Conservation (phyloP, 2,113 vertebrate species). For the Neomonachus schauinslandi region DNA sequence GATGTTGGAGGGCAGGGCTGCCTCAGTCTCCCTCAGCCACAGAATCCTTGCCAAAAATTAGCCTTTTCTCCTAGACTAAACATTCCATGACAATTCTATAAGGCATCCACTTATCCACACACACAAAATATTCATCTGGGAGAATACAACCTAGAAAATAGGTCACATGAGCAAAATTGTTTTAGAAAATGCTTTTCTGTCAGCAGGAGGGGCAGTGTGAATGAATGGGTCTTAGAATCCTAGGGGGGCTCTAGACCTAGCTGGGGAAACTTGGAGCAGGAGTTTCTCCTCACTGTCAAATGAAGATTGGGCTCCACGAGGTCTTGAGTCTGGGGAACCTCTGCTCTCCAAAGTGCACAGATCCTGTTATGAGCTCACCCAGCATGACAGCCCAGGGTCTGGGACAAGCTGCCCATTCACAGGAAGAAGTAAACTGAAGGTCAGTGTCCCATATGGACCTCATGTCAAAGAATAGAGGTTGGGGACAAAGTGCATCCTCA, state of each 20-base stretch:
- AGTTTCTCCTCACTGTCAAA: neutral
- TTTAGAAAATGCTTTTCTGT: neutral
- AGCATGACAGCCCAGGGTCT: neutral
- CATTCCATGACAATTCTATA: neutral
- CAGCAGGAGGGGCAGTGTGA: fast-evolving
- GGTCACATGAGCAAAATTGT: neutral
- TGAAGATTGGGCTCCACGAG: neutral
- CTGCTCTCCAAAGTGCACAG: neutral
- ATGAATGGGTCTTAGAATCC: neutral
- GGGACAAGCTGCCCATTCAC: neutral
- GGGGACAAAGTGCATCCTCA: neutral
- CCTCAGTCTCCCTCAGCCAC: neutral
- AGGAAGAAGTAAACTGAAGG: neutral
- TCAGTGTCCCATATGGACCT: neutral
- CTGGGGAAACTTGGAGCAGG: neutral
- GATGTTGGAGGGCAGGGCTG: fast-evolving
- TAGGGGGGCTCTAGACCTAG: neutral
- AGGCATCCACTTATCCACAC: neutral
- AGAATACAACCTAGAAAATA: neutral
- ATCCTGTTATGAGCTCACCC: neutral
- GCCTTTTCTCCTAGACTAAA: neutral
- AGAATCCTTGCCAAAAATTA: neutral
- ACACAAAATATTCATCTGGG: neutral
- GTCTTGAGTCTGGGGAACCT: too few relatives aligned
- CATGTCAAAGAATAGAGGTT: neutral